Evolutionary conservation across 2,888 invertebrate species (phyloP).

Genomic region (Chesias legatella): DNA sequence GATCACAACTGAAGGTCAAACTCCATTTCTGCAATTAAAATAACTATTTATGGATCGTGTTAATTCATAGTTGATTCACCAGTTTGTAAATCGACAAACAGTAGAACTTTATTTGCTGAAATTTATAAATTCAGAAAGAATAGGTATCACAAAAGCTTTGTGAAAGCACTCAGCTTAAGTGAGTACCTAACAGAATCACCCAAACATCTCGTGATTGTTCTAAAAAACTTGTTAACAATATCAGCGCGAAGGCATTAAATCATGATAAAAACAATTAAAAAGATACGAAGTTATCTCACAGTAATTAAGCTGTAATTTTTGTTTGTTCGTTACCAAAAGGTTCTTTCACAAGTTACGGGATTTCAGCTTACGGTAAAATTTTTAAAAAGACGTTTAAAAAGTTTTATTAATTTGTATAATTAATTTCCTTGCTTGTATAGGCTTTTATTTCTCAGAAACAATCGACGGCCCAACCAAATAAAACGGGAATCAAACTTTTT

Average conservation of each 20-base stretch:
- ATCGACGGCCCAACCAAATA: too few species aligned
- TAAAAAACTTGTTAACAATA: slow-evolving; percentile 35
- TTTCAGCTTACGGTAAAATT: slow-evolving; percentile 11
- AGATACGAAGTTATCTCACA: slow-evolving; percentile 48
- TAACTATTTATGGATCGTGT: too few species aligned
- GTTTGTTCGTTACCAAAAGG: slow-evolving; percentile 46
- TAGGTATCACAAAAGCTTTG: too few species aligned
- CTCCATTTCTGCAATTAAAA: too few species aligned
- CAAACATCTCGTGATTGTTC: slow-evolving; percentile 22
- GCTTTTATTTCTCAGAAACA: too few species aligned
- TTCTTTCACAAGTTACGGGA: slow-evolving; percentile 20
- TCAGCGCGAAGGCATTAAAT: slow-evolving; percentile 45
- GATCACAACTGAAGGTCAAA: too few species aligned
- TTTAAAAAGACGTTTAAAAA: slow-evolving; percentile 8
- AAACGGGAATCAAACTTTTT: too few species aligned
- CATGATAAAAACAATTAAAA: slow-evolving; percentile 59
- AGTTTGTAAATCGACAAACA: too few species aligned
- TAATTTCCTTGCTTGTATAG: neutral
- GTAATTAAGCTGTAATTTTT: slow-evolving; percentile 60
- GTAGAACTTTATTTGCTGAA: too few species aligned
- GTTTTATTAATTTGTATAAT: slow-evolving; percentile 5
- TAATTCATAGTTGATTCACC: too few species aligned
- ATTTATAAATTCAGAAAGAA: too few species aligned
- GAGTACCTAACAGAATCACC: neutral
- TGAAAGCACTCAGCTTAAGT: neutral